Evolutionary conservation across 2,888 invertebrate genomes (phyloP).

Genomic region (Rhopalosiphum nymphaeae): DNA sequence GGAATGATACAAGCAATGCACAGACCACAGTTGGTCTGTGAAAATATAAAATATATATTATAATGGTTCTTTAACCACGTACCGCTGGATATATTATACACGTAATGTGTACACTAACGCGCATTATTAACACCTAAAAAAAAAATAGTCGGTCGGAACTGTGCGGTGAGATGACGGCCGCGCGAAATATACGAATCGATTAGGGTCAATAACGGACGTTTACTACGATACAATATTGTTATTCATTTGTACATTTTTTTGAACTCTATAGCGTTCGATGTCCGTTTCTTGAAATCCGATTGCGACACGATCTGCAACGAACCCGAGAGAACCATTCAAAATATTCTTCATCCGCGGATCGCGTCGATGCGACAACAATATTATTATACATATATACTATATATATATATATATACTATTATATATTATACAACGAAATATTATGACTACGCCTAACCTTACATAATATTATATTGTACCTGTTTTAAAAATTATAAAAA

Average conservation of each 20-base stretch:
- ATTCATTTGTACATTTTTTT: not conserved
- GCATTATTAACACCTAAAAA: constrained; percentile 8
- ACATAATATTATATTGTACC: too few relatives aligned
- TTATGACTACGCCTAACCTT: too few relatives aligned
- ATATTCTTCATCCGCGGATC: not conserved
- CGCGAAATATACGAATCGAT: not conserved
- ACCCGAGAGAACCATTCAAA: not conserved
- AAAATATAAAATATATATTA: not conserved
- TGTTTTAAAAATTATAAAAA: not conserved
- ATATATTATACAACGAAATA: not conserved
- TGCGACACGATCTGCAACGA: not conserved
- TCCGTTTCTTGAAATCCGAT: not conserved
- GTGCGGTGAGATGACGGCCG: not conserved
- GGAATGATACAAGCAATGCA: not conserved
- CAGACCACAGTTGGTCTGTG: constrained; percentile 1
- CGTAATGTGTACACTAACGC: not conserved
- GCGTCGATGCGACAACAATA: not conserved
- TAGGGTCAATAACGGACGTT: constrained; percentile 5
- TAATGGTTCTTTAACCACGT: not conserved
- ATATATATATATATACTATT: not conserved
- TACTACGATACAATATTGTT: not conserved
- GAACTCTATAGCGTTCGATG: not conserved
- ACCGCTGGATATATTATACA: not conserved
- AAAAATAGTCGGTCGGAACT: not conserved
- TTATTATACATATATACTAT: not conserved